Evolutionary conservation across 2,888 invertebrate genomes (phyloP).

Genomic region (Zaprionus bogoriensis): DNA sequence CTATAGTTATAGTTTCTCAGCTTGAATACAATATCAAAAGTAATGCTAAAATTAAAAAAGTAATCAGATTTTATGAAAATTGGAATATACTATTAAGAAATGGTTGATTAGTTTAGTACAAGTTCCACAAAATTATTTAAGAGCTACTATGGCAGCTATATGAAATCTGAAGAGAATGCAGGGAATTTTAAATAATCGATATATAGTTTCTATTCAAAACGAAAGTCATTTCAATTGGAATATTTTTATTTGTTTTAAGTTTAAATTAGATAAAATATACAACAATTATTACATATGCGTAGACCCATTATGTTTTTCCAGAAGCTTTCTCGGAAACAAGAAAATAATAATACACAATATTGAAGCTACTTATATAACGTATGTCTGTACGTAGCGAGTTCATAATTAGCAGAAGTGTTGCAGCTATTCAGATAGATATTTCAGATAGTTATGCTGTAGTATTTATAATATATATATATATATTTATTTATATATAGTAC

Average conservation of each 20-base stretch:
- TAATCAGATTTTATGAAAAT: too few species aligned
- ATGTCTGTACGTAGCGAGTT: conserved; percentile 29
- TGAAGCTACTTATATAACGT: conserved; percentile 23
- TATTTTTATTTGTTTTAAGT: conserved; percentile 50
- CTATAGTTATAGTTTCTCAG: too few species aligned
- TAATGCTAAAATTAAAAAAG: too few species aligned
- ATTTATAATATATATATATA: conserved; percentile 16
- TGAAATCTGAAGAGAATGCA: too few species aligned
- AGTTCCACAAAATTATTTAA: too few species aligned
- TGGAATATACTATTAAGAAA: too few species aligned
- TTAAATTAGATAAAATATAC: conserved; percentile 64
- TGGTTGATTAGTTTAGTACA: too few species aligned
- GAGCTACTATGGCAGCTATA: too few species aligned
- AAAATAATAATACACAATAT: conserved; percentile 43
- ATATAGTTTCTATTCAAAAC: too few species aligned
- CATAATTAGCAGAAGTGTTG: conserved; percentile 35
- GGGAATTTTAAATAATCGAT: too few species aligned
- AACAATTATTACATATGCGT: conserved; percentile 60
- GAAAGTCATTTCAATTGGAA: conserved; percentile 42
- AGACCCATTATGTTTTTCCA: conserved; percentile 43
- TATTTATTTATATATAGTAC: conserved; percentile 31
- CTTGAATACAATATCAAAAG: too few species aligned
- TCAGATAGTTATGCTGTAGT: conserved; percentile 20
- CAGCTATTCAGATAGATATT: conserved; percentile 18
- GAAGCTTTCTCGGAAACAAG: conserved; percentile 37